Base-by-base conservation (phyloP, 2,888 invertebrate species). In the Linnaemya tessellans region DNA sequence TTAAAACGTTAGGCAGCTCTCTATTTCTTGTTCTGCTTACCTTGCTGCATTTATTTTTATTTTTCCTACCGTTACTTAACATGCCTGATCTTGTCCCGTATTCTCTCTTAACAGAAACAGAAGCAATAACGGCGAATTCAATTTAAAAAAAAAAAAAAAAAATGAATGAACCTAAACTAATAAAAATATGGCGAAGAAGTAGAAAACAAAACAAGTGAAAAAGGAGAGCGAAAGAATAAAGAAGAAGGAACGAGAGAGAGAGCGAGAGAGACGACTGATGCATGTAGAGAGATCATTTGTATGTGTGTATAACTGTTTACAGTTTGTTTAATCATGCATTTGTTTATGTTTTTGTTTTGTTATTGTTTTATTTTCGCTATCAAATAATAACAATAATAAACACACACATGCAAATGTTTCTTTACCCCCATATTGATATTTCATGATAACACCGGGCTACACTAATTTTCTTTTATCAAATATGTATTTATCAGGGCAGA, bases 281-380 rank as follows among this genome's bases (percentile, higher is more conserved):
- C 7, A 15, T 8, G 41, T 22, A 22, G 25, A 15, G 0, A 38
- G 7, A 41, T 18, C 67, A 15, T 58, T 49, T 18, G 18, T 30
- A 41, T 13, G 1, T 38, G 9, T 51, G 51, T 51, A 20, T 38
- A 43, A 58, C 54, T 54, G 20, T 68, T 68, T 5, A 10, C 10
- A 15, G 15, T n/a, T 43, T 13, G 25, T 60, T 60, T 43, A 71
- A 58, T 25, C 5, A 7, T 71, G 13, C 0, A 9, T 18, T 70
- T 56, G 56, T 70, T 70, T 64, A 60, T 35, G 20, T 30, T 46
- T 71, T 49, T 65, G 11, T 4, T 71, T 46, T 60, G 30, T 46
- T 60, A 58, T 46, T 58, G 20, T 71, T n/a, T 35, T 60, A 64
- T 22, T 7, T 64, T 64, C 62, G 4, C 10, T 62, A 15, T 62